Conservation (phyloP, 2,113 vertebrate species). For the Tupaia chinensis region DNA sequence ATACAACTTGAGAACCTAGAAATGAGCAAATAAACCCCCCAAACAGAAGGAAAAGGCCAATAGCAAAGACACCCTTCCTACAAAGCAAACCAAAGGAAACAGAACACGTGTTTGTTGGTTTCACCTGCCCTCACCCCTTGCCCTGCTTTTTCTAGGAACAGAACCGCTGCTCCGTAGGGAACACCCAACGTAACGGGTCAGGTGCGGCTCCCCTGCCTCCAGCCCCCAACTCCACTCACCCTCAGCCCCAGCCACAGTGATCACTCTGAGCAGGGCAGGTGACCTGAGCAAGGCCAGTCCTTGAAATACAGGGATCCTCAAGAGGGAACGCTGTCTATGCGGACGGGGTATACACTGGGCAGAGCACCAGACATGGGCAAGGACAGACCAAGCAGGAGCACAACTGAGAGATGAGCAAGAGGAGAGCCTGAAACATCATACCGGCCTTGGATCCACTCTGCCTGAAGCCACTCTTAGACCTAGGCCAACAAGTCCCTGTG, state of each 20-base stretch:
- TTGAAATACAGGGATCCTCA: neutral
- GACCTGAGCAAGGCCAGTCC: neutral
- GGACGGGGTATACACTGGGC: neutral
- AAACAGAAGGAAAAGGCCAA: neutral
- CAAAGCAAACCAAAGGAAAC: neutral
- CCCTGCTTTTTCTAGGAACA: neutral
- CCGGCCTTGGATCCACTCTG: neutral
- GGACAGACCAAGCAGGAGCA: neutral
- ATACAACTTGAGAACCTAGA: neutral
- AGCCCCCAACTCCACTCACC: neutral
- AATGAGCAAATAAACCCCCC: neutral
- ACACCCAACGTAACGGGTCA: neutral
- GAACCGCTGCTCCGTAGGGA: neutral
- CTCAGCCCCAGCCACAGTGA: neutral
- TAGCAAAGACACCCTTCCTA: neutral
- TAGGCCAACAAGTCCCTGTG: neutral
- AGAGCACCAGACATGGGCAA: neutral
- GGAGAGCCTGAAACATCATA: neutral
- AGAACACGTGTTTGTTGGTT: neutral
- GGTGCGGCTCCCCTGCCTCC: neutral
- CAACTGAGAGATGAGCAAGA: neutral
- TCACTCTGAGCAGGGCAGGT: neutral
- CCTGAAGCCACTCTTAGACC: neutral
- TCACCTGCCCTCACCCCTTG: neutral
- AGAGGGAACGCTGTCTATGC: neutral